Percentiles rank a stretch among this genome's conserved stretches.
Conservation (phyloP, 2,888 invertebrate genomes). For the Elysia crispata region DNA sequence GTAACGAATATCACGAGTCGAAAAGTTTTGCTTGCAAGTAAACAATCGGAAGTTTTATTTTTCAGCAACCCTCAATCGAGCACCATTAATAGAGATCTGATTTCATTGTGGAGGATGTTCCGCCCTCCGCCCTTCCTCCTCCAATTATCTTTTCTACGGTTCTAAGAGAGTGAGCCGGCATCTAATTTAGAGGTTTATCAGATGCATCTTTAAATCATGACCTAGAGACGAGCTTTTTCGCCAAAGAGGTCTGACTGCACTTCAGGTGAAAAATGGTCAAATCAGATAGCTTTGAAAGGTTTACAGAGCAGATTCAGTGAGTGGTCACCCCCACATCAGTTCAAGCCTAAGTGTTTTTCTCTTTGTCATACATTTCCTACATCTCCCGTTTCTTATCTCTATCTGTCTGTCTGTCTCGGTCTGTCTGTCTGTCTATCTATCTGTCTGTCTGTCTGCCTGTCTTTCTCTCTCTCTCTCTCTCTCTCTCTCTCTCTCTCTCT, state of each 20-base stretch:
- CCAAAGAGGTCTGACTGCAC: too few species aligned
- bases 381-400: background rate
- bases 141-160: background rate
- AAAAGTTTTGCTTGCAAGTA: too few species aligned
- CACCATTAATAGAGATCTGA: too few species aligned
- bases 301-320: background rate
- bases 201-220: too few species aligned
- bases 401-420: background rate
- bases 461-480: slow-evolving; percentile 3
- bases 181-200: background rate
- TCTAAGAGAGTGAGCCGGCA: background rate
- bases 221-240: too few species aligned
- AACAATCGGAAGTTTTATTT: too few species aligned
- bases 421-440: slow-evolving; percentile 15
- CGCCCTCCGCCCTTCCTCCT: background rate
- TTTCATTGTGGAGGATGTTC: too few species aligned
- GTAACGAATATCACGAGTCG: too few species aligned
- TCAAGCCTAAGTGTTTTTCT: background rate
- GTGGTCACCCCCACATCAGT: background rate
- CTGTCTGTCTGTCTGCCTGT: slow-evolving; percentile 13
- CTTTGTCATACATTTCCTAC: background rate
- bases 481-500: slow-evolving; percentile 16
- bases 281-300: too few species aligned
- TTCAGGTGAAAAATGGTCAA: too few species aligned
- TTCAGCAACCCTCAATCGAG: too few species aligned